These are phyloP conservation scores for Cacoxenus indagator DNA, from an alignment of 2,888 invertebrate genomes.

Conservation along the genomic window DNA sequence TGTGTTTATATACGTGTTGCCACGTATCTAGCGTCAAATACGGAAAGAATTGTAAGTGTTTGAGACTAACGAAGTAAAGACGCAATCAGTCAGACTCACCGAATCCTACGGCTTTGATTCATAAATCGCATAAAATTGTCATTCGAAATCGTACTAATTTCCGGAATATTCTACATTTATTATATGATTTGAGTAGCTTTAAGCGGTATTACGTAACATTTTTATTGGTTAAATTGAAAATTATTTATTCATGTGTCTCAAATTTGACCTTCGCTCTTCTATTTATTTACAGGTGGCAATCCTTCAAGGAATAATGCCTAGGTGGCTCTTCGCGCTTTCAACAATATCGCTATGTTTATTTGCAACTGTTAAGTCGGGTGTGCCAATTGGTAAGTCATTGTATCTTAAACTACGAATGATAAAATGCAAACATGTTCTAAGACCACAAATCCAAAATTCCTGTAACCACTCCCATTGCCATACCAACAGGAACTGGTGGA, in stretches of 20 bases:
- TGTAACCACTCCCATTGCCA: neutral
- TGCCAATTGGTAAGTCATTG: slow-evolving; percentile 61
- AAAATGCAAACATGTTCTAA: neutral
- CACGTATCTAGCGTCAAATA: neutral
- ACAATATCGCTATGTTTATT: slow-evolving; percentile 62
- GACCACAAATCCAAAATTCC: neutral
- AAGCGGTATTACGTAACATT: too few relatives aligned
- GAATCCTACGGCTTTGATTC: neutral
- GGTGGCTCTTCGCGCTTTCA: slow-evolving; percentile 57
- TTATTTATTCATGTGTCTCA: neutral
- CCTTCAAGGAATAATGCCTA: slow-evolving; percentile 64
- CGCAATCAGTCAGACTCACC: neutral
- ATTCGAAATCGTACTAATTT: neutral
- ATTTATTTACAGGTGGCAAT: slow-evolving; percentile 35
- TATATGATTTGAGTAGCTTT: neutral
- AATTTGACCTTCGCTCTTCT: neutral
- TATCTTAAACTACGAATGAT: neutral
- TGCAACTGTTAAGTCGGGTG: slow-evolving; percentile 63
- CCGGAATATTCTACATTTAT: neutral
- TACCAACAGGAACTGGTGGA: slow-evolving; percentile 65
- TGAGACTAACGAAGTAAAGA: neutral
- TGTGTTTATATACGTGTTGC: neutral
- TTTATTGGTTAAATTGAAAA: too few relatives aligned
- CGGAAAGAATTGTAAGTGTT: neutral
- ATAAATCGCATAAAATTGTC: neutral